Percentiles rank a stretch among this genome's conserved stretches.
These are phyloP conservation scores for Diacarnus erythraeanus DNA, from an alignment of 37 sponge, comb jelly and placozoan species.

Conservation along the genomic window DNA sequence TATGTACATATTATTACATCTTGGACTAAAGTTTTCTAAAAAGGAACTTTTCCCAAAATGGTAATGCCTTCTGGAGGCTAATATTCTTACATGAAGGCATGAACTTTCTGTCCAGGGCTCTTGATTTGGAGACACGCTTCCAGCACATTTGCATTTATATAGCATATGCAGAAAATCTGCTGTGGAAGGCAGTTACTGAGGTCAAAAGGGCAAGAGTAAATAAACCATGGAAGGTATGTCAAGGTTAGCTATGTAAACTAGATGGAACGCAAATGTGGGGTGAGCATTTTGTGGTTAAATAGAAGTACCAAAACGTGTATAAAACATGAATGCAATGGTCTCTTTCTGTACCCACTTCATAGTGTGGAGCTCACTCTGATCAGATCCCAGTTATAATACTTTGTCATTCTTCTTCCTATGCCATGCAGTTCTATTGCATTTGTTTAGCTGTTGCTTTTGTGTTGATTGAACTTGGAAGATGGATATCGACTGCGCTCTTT, in stretches of 20 bases:
- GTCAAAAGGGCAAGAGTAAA: not conserved
- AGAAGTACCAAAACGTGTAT: too few relatives aligned
- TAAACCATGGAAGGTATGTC: constrained; percentile 18
- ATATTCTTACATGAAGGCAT: not conserved
- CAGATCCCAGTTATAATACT: too few relatives aligned
- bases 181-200: not conserved
- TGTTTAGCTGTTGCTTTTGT: constrained; percentile 7
- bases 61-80: not conserved
- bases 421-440: constrained; percentile 28
- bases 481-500: constrained; percentile 26
- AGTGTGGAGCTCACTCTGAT: too few relatives aligned
- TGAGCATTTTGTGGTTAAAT: too few relatives aligned
- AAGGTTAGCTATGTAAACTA: not conserved
- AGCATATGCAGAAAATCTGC: not conserved
- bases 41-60: constrained; percentile 12
- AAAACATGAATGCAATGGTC: too few relatives aligned
- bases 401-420: not conserved
- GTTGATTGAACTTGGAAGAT: constrained; percentile 5
- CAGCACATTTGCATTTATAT: not conserved
- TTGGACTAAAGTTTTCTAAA: not conserved
- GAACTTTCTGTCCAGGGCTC: not conserved
- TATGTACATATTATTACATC: not conserved
- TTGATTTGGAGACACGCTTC: not conserved
- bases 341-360: too few relatives aligned
- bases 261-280: too few relatives aligned